Percentiles rank a stretch among this genome's conserved stretches.
phyloP scores from a whole-genome alignment of 2,888 invertebrate species.

The Mimumesa dahlbomi region DNA sequence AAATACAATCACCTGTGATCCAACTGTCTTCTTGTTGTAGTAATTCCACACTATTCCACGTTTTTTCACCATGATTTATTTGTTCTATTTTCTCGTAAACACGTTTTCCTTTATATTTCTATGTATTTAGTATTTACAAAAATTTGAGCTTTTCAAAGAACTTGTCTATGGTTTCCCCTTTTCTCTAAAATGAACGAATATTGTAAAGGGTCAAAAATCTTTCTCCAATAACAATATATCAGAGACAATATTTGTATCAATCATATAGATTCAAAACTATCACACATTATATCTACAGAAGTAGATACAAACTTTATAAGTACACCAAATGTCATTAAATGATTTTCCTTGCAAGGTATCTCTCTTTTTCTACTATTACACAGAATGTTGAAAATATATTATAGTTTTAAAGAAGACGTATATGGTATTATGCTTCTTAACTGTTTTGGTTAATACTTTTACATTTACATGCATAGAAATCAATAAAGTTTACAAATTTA shows the following conservation, averaged over 20 bases:
- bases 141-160: not conserved
- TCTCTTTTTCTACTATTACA: too few relatives aligned
- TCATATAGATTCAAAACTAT: too few relatives aligned
- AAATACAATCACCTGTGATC: slow-evolving; percentile 72
- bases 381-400: too few relatives aligned
- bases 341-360: too few relatives aligned
- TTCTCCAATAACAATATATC: too few relatives aligned
- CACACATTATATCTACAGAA: too few relatives aligned
- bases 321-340: too few relatives aligned
- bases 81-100: not conserved
- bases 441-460: not conserved
- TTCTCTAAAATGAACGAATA: not conserved
- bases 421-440: not conserved
- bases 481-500: slow-evolving; percentile 8
- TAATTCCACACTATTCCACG: slow-evolving; percentile 74
- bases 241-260: too few relatives aligned
- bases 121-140: not conserved
- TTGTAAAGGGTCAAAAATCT: too few relatives aligned
- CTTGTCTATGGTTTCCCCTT: not conserved
- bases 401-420: too few relatives aligned
- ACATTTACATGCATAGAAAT: not conserved
- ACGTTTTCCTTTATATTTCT: not conserved
- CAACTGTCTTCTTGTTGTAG: slow-evolving; percentile 73
- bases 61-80: slow-evolving; percentile 71
- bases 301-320: too few relatives aligned